A percentile compares a stretch with the other conserved stretches of the same genome.
phyloP scores from a whole-genome alignment of 2,797 vertebrate genomes.

The Varecia variegata region DNA sequence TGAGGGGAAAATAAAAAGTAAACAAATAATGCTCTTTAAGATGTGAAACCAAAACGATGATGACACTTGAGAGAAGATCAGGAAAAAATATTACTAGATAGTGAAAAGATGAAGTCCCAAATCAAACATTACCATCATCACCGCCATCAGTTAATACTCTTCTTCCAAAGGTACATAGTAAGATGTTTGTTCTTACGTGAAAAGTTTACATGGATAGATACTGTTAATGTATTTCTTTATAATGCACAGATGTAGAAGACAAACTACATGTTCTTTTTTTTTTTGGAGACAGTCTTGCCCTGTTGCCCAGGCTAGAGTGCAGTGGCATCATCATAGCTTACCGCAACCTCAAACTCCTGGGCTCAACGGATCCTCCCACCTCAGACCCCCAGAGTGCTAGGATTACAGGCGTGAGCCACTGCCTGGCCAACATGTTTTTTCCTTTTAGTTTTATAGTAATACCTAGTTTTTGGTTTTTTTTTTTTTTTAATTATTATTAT shows the following conservation, averaged over 20 bases:
- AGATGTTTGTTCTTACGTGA: neutral
- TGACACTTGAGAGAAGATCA: slow-evolving; percentile 19
- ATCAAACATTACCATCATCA: neutral
- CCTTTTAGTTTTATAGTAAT: no score
- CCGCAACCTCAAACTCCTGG: neutral
- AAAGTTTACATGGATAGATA: neutral
- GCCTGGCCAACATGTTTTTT: no score
- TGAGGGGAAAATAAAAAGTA: slow-evolving; percentile 61
- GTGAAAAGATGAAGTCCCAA: neutral
- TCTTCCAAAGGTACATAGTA: neutral
- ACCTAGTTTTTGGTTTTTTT: slow-evolving; percentile 11
- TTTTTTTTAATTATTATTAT: no score
- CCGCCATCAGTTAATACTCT: neutral
- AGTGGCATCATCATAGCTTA: neutral
- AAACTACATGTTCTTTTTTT: neutral
- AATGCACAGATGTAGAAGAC: neutral
- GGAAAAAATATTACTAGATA: slow-evolving; percentile 31
- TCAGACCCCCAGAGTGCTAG: neutral
- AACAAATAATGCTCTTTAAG: slow-evolving; percentile 54
- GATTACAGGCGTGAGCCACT: neutral
- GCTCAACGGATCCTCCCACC: neutral
- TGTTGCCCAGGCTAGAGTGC: neutral
- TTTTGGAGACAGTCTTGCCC: neutral
- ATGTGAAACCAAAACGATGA: slow-evolving; percentile 49
- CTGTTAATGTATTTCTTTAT: neutral